Base-by-base conservation (phyloP, 2,113 vertebrate genomes). In the Prochilodus magdalenae region DNA sequence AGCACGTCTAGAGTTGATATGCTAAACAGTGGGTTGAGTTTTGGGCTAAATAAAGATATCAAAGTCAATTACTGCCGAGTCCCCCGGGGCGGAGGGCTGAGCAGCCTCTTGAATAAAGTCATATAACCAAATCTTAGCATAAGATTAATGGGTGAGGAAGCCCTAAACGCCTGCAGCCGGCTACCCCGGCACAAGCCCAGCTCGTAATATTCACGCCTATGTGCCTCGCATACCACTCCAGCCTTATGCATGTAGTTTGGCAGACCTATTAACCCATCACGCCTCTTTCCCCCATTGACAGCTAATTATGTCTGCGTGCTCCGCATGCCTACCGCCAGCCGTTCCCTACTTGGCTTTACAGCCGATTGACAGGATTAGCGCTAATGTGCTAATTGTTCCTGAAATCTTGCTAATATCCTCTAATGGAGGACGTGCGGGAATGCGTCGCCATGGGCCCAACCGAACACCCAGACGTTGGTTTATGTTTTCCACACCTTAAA, bases 361-460 rank as follows among this genome's bases (percentile, higher is more conserved):
- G 55, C 51, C 74, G 77, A 81, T 74, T 78, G 86, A 84, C 84
- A 47, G 77, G 73, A 44, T 70, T 81, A 80, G 80, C 36, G 0
- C 53, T 79, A 83, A 77, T 73, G n/a, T 40, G 77, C 83, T 85
- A 88, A 88, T 83, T 87, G 83, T 69, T 86, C 80, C 84, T 83
- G 83, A 83, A 85, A 79, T 55, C 29, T 84, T 26, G 70, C 83
- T 84, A 82, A 89, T 81, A 81, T 60, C 59, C 65, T 73, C 63
- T 82, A 84, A 84, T 36, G 26, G 76, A 72, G 62, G 49, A 71
- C 47, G 57, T 40, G 71, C 14, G 65, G n/a, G 44, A 65, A 47
- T 57, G 62, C 69, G 15, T 44, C 62, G 65, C 33, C 36, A 67
- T 44, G 5, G 40, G 40, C 5, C 5, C 40, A 60, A 30, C 49